These are phyloP conservation scores for Achlya flavicornis DNA, from an alignment of 2,888 invertebrate species.

Conservation along the genomic window DNA sequence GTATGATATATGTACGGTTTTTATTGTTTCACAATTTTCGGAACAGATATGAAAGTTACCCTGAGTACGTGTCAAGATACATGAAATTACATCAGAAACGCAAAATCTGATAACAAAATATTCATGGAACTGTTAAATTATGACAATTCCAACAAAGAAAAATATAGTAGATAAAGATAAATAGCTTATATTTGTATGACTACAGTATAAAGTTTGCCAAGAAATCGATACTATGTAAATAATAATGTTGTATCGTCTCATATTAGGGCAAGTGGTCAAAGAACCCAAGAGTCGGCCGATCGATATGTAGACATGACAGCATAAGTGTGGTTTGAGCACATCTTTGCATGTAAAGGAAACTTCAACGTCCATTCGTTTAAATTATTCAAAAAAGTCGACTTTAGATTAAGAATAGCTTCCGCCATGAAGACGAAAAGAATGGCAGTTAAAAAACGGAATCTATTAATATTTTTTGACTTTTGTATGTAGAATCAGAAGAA, in stretches of 20 bases:
- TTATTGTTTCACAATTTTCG: neutral
- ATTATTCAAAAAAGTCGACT: neutral
- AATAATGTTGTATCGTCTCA: neutral
- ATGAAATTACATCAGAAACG: neutral
- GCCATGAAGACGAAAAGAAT: too few species aligned
- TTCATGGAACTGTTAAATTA: neutral
- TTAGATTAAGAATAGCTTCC: neutral
- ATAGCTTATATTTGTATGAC: too few species aligned
- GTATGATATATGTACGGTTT: too few species aligned
- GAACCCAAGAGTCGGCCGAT: conserved; percentile 38
- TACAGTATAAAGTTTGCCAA: neutral
- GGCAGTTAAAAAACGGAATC: too few species aligned
- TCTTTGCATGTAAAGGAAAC: conserved; percentile 11
- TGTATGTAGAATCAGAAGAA: too few species aligned
- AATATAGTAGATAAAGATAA: neutral
- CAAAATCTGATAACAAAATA: conserved; percentile 2
- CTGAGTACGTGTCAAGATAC: neutral
- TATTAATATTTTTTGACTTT: too few species aligned
- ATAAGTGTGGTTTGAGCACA: conserved; percentile 11
- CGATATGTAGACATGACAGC: conserved; percentile 24
- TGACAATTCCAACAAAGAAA: neutral
- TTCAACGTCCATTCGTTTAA: neutral
- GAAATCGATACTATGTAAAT: neutral
- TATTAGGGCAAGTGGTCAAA: conserved; percentile 41
- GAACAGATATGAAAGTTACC: neutral